phyloP scores from a whole-genome alignment of 2,113 vertebrate species.

The Leptosomus discolor region DNA sequence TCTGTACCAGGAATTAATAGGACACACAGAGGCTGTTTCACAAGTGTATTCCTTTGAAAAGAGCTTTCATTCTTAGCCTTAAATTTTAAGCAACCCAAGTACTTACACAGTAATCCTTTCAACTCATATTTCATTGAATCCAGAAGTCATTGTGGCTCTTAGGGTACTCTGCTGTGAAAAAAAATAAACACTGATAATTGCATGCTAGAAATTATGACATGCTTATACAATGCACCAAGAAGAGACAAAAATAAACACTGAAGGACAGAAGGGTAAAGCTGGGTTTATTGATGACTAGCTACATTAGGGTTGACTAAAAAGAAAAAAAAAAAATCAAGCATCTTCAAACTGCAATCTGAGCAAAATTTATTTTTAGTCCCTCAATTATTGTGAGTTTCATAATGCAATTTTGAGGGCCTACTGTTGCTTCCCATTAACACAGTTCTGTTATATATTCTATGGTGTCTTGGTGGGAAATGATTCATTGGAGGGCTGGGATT shows the following conservation, averaged over 20 bases:
- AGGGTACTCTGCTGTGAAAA: slow-evolving; percentile 20
- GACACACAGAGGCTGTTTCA: not conserved
- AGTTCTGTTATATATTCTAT: not conserved
- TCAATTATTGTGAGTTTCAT: not conserved
- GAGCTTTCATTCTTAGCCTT: not conserved
- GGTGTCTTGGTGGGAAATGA: not conserved
- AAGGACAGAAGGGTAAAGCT: slow-evolving; percentile 12
- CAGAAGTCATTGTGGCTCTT: slow-evolving; percentile 14
- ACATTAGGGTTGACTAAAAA: slow-evolving; percentile 22
- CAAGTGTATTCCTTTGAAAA: slow-evolving; percentile 9
- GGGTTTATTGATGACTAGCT: slow-evolving; percentile 24
- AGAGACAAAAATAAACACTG: slow-evolving; percentile 28
- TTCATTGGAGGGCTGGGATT: not conserved
- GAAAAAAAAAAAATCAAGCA: not conserved
- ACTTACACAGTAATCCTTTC: slow-evolving; percentile 43
- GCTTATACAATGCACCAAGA: not conserved
- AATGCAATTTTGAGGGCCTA: not conserved
- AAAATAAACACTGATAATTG: slow-evolving; percentile 9
- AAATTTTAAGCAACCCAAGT: not conserved
- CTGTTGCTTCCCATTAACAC: not conserved
- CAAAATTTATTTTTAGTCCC: slow-evolving; percentile 27
- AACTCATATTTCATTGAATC: slow-evolving; percentile 34
- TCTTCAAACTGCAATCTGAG: slow-evolving; percentile 17
- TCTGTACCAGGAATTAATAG: slow-evolving; percentile 1
- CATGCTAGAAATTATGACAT: slow-evolving; percentile 20